These are phyloP conservation scores for Tubiluchus corallicola DNA, from an alignment of 2,888 invertebrate genomes.

Conservation along the genomic window DNA sequence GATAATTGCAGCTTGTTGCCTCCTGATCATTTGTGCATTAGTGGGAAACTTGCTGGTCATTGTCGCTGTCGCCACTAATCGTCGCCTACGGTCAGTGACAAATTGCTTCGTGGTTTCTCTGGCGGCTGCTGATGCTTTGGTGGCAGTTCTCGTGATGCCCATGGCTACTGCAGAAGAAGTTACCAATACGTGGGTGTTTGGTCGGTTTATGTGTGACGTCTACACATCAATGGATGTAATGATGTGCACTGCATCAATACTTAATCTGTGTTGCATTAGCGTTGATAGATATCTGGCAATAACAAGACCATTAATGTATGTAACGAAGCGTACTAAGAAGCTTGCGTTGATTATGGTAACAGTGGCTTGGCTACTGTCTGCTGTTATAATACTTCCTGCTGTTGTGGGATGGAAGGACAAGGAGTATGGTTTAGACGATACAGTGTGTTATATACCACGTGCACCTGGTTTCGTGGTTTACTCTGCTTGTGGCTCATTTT, in stretches of 20 bases:
- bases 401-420: slow-evolving; percentile 20
- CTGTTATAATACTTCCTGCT: slow-evolving; percentile 21
- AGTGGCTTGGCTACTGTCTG: slow-evolving; percentile 21
- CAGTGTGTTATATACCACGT: slow-evolving; percentile 17
- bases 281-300: slow-evolving; percentile 26
- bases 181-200: background rate
- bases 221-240: slow-evolving; percentile 22
- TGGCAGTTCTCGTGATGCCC: background rate
- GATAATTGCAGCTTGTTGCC: background rate
- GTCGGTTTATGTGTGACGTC: slow-evolving; percentile 14
- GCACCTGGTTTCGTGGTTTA: slow-evolving; percentile 21
- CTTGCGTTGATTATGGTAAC: slow-evolving; percentile 21
- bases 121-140: background rate
- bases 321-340: slow-evolving; percentile 18
- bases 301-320: slow-evolving; percentile 22
- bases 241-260: slow-evolving; percentile 24
- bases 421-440: slow-evolving; percentile 11
- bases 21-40: background rate
- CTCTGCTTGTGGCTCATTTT: slow-evolving; percentile 23
- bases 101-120: background rate
- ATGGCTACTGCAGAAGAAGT: background rate
- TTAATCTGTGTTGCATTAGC: slow-evolving; percentile 25
- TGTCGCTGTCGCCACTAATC: background rate
- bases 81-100: background rate
- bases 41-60: background rate